Base-by-base conservation (phyloP, 2,888 invertebrate genomes). In the Morinoia aosen region DNA sequence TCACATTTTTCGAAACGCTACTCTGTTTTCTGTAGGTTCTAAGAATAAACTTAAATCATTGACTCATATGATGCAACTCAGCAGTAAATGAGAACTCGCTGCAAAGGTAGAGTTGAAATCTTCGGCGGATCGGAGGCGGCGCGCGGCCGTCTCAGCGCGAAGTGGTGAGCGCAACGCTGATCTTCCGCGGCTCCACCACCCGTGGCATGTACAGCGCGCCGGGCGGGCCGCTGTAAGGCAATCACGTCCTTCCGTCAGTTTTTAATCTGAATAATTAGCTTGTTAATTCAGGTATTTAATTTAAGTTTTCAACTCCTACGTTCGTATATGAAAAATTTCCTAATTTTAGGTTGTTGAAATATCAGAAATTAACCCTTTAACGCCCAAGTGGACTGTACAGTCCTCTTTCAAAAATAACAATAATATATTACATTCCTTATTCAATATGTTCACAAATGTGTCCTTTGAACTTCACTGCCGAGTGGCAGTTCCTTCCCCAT, bases 131-230 rank as follows among this genome's bases (percentile, higher is more conserved):
- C 25, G 76, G 25, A 33, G 76, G 16, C 2, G 76, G 33, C 76
- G 76, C 8, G 76, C 76, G 33, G 76, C 76, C 33, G 76, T 76
- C 40, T 90, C 57, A 93, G 58, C 93, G 93, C 12, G 93, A 93
- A 16, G 93, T 57, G 8, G 93, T 57, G 2, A 93, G 25, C 25
- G 93, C 93, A 12, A 93, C 93, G 93, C 33, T 93, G 93, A 93
- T 93, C 93, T 93, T 93, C 57, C 93, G 57, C 0, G 93, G 93
- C 58, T 93, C 93, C 25, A 93, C 93, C 56, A 93, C 93, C 33
- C 93, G 14, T 0, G 93, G 93, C 57, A 48, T 93, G 93, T 93
- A 93, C 25, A 93, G 93, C 33, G 93, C 56, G 48, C 93, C 93
- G 3, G 93, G 40, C 8, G 48, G 16, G 57, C 33, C 33, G 57